Evolutionary conservation across 2,888 invertebrate species (phyloP).

Genomic region (Tiphia femorata): DNA sequence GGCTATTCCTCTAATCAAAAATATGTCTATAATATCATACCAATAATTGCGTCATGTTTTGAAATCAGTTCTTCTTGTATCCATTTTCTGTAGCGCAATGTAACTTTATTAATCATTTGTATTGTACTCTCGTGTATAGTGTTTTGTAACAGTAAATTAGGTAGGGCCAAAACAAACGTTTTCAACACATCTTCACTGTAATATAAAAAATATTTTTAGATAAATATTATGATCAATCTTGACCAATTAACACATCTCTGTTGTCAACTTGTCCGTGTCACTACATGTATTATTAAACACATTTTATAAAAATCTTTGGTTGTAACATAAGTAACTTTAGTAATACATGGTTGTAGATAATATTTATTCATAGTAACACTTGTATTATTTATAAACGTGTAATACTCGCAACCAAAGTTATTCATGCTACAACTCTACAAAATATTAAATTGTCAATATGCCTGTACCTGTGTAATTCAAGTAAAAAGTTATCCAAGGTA

Average conservation of each 20-base stretch:
- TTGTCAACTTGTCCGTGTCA: background rate
- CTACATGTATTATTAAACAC: background rate
- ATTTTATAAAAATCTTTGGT: too few relatives aligned
- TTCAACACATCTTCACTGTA: conserved; percentile 55
- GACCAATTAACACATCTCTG: too few relatives aligned
- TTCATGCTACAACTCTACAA: background rate
- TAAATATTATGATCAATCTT: conserved; percentile 5
- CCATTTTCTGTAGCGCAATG: conserved; percentile 56
- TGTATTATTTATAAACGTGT: background rate
- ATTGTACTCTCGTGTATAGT: conserved; percentile 57
- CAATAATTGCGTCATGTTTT: conserved; percentile 57
- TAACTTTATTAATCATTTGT: conserved; percentile 57
- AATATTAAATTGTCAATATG: background rate
- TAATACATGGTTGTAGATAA: too few relatives aligned
- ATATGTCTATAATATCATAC: conserved; percentile 34
- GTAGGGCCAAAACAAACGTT: conserved; percentile 54
- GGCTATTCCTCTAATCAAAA: background rate
- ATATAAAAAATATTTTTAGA: background rate
- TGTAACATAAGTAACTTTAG: too few relatives aligned
- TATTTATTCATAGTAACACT: too few relatives aligned
- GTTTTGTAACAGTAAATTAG: conserved; percentile 50
- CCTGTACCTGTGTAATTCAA: conserved; percentile 59
- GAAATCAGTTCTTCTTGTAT: conserved; percentile 49
- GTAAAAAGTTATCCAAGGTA: conserved; percentile 66
- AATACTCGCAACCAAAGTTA: conserved; percentile 3